These are phyloP conservation scores for Paramormyrops kingsleyae DNA, from an alignment of 2,113 vertebrate species.

Conservation along the genomic window DNA sequence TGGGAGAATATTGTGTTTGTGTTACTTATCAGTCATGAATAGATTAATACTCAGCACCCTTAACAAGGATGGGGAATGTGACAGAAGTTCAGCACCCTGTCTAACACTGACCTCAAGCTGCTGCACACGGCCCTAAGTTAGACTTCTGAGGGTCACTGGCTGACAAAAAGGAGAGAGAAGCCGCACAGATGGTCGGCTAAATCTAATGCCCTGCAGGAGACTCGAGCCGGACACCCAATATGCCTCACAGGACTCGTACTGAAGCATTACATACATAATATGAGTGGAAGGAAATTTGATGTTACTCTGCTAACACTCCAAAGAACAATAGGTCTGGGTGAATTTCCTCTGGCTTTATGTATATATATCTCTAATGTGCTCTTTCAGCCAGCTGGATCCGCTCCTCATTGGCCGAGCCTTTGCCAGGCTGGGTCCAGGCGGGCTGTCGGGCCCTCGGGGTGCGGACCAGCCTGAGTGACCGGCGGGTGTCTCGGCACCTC, in stretches of 20 bases:
- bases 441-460: not conserved
- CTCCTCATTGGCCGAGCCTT: not conserved
- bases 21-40: not conserved
- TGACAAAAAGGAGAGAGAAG: conserved; percentile 15
- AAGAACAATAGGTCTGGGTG: not conserved
- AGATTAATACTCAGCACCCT: not conserved
- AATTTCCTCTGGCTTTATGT: not conserved
- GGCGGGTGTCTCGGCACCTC: not conserved
- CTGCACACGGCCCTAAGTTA: not conserved
- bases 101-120: not conserved
- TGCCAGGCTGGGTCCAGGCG: not conserved
- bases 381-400: not conserved
- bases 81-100: not conserved
- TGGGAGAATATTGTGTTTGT: not conserved
- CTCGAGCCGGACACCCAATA: conserved; percentile 56
- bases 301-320: not conserved
- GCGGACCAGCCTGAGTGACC: not conserved
- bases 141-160: not conserved
- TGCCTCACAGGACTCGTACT: conserved; percentile 43
- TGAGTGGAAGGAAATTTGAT: not conserved
- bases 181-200: conserved; percentile 15
- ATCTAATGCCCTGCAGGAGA: conserved; percentile 17
- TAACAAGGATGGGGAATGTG: not conserved
- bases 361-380: not conserved
- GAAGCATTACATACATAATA: not conserved